These are phyloP conservation scores for Synanthedon formicaeformis DNA, from an alignment of 2,888 invertebrate genomes.

Conservation along the genomic window DNA sequence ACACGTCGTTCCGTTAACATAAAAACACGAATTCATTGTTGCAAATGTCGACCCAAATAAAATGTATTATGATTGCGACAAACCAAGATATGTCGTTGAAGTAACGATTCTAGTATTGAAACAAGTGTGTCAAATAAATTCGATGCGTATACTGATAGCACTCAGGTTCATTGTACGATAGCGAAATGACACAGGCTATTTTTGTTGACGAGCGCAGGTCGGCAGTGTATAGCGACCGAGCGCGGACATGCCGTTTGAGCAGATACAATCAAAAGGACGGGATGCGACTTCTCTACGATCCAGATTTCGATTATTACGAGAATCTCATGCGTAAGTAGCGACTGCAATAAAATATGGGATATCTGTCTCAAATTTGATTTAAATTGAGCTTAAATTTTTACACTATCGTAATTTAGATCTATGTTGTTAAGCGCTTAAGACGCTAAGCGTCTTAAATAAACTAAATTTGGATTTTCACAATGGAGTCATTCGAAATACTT, in stretches of 20 bases:
- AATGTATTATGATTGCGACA: no score
- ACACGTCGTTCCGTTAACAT: no score
- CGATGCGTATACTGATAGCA: background rate
- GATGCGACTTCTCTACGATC: constrained; percentile 89
- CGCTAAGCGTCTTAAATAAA: no score
- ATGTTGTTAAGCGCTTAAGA: no score
- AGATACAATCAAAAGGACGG: constrained; percentile 89
- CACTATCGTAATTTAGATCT: no score
- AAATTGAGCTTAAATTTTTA: background rate
- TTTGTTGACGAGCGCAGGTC: constrained; percentile 64
- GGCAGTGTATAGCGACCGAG: constrained; percentile 88
- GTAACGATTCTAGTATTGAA: background rate
- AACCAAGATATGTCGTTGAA: no score
- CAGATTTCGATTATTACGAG: constrained; percentile 93
- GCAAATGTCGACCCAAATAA: no score
- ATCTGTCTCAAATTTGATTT: background rate
- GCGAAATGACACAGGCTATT: constrained; percentile 16
- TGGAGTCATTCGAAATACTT: no score
- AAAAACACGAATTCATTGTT: no score
- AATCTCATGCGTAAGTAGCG: constrained; percentile 87
- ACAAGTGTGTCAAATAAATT: constrained; percentile 7
- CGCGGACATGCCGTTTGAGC: constrained; percentile 85
- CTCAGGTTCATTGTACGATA: constrained; percentile 25
- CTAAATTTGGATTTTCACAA: no score
- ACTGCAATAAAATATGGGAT: background rate